Conservation (phyloP, 2,113 vertebrate genomes). For the Indri indri region DNA sequence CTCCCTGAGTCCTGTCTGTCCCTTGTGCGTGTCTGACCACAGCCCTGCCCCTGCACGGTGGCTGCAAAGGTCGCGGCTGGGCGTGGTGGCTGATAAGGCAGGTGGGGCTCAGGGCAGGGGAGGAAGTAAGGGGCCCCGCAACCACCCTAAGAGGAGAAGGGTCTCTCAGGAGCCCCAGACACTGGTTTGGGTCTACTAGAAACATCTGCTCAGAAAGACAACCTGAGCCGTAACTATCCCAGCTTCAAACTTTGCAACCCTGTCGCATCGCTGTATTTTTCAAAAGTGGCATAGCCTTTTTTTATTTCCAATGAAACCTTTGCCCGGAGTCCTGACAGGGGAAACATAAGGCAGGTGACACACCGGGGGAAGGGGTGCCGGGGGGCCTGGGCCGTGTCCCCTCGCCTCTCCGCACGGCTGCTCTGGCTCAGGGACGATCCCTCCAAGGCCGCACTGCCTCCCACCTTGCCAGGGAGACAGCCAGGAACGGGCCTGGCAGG, state of each 20-base stretch:
- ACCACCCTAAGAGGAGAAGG: neutral
- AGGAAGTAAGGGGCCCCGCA: neutral
- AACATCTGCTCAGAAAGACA: neutral
- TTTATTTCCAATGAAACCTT: neutral
- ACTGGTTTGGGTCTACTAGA: neutral
- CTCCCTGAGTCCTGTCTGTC: neutral
- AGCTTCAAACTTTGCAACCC: neutral
- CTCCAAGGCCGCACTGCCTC: neutral
- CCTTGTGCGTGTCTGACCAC: fast-evolving
- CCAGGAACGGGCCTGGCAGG: neutral
- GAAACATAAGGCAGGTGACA: neutral
- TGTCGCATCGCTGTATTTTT: fast-evolving
- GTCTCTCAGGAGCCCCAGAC: neutral
- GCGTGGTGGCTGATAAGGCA: neutral
- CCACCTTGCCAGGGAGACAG: neutral
- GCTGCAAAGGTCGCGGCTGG: neutral
- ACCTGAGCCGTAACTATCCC: fast-evolving
- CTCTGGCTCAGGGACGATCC: neutral
- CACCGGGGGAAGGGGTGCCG: fast-evolving
- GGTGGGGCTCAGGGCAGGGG: neutral
- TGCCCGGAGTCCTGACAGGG: neutral
- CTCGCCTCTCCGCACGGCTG: fast-evolving
- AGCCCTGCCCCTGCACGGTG: neutral
- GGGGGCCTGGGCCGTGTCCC: fast-evolving
- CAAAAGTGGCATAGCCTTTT: neutral